Conservation (phyloP, 2,113 vertebrate genomes). For the Nicator chloris region DNA sequence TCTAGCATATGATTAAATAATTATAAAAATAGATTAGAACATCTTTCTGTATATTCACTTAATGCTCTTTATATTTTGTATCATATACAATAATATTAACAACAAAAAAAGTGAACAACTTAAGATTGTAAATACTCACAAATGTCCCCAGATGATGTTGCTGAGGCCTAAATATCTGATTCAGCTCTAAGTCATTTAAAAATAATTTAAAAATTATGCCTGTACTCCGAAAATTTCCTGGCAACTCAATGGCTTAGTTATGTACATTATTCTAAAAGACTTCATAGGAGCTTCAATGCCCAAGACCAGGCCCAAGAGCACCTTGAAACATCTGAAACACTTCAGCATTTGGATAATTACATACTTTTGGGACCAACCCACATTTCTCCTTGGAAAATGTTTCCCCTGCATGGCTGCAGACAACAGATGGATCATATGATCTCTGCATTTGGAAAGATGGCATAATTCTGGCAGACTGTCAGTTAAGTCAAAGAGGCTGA, state of each 20-base stretch:
- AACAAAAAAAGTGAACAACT: neutral
- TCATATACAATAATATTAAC: neutral
- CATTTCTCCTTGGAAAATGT: conserved; percentile 48
- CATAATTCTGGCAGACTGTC: conserved; percentile 60
- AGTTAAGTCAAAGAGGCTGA: conserved; percentile 29
- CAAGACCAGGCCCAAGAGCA: conserved; percentile 39
- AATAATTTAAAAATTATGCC: neutral
- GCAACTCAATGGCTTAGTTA: conserved; percentile 6
- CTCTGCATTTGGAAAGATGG: conserved; percentile 57
- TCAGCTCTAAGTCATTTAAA: neutral
- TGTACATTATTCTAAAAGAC: conserved; percentile 17
- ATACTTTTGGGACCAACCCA: conserved; percentile 35
- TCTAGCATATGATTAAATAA: neutral
- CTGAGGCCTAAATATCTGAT: neutral
- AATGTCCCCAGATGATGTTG: neutral
- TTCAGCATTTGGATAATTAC: conserved; percentile 58
- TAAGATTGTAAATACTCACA: neutral
- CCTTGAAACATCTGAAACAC: conserved; percentile 65
- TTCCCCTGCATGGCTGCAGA: conserved; percentile 30
- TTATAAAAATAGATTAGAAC: neutral
- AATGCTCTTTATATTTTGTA: neutral
- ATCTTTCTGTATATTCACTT: neutral
- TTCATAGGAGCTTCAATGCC: conserved; percentile 7
- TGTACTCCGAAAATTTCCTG: neutral
- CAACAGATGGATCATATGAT: conserved; percentile 66